Base-by-base conservation (phyloP, 2,888 invertebrate species). In the Frankliniella intonsa region DNA sequence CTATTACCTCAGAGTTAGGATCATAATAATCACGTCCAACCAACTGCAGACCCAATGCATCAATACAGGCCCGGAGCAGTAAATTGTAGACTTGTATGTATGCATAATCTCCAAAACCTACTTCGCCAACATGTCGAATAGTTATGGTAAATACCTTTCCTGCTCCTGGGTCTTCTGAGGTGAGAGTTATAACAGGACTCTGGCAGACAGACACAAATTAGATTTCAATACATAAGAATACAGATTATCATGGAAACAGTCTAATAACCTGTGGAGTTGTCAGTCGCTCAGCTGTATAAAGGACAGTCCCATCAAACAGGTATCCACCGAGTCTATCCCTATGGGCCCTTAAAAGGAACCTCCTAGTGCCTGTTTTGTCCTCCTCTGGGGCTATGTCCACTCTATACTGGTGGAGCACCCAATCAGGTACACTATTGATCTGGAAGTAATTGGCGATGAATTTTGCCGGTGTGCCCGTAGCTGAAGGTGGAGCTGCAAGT, bases 41-140 rank as follows among this genome's bases (percentile, higher is more conserved):
- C 3, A 94, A 87, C 85, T 94, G 92, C 3, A 95, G 87, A 0
- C 93, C 87, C 27, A 95, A 87, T 3, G 90, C 87, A 0, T 89
- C 89, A 83, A 94, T 89, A 84, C 93, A 93, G 85, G 92, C 93
- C 3, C 95, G 89, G 84, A 95, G 90, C 0, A 95, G 91, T 8
- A 95, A 91, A 85, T 96, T 95, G 83, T 95, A 93, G 0, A 96
- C 90, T 85, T 95, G 95, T 0, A 95, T 87, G 84, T 94, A 93
- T 81, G 93, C 92, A 62, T 90, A 90, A 85, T 95, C 94, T 0
- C 92, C 92, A 25, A 90, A 90, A 0, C 89, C 89, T 0, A 95
- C 89, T 50, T 92, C 92, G 0, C 92, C 91, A 0, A 92, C 92
- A 12, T 91, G 86, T 80, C 83, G 84, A 1, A 91, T 88, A 0